phyloP scores from a whole-genome alignment of 92 coral and sea anemone species.

The Porites evermanni region DNA sequence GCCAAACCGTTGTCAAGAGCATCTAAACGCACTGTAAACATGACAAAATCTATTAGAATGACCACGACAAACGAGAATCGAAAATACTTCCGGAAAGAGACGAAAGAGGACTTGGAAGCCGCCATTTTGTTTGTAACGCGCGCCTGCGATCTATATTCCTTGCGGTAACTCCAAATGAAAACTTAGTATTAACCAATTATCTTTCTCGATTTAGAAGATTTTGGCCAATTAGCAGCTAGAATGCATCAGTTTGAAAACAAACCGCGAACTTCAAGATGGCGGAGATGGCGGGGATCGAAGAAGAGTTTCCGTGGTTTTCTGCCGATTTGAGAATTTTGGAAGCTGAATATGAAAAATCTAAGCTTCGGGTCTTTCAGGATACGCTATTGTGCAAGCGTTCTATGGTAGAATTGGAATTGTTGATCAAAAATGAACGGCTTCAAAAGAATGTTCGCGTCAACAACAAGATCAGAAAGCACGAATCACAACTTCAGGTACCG shows the following conservation, averaged over 20 bases:
- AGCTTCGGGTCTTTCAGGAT: constrained; percentile 77
- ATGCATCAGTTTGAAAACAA: constrained; percentile 23
- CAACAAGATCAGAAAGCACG: constrained; percentile 28
- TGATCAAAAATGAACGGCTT: constrained; percentile 73
- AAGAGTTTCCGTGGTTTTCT: constrained; percentile 59
- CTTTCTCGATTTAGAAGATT: neutral
- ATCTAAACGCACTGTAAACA: neutral
- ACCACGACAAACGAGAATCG: neutral
- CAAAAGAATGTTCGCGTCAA: constrained; percentile 50
- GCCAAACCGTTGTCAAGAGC: constrained; percentile 75
- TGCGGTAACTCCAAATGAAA: neutral
- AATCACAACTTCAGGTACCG: constrained; percentile 45
- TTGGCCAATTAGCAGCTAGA: constrained; percentile 56
- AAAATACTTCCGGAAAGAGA: neutral
- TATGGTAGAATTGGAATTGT: constrained; percentile 68
- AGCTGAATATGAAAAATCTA: constrained; percentile 82
- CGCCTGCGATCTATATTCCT: constrained; percentile 8
- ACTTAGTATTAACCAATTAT: constrained; percentile 45
- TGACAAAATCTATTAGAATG: neutral
- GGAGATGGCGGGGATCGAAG: constrained; percentile 36
- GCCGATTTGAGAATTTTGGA: constrained; percentile 74
- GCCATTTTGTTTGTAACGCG: neutral
- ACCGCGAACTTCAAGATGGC: constrained; percentile 68
- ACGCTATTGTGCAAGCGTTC: constrained; percentile 79
- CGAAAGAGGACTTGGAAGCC: neutral